These are phyloP conservation scores for Ceratothoa steindachneri DNA, from an alignment of 2,888 invertebrate species.

Conservation along the genomic window DNA sequence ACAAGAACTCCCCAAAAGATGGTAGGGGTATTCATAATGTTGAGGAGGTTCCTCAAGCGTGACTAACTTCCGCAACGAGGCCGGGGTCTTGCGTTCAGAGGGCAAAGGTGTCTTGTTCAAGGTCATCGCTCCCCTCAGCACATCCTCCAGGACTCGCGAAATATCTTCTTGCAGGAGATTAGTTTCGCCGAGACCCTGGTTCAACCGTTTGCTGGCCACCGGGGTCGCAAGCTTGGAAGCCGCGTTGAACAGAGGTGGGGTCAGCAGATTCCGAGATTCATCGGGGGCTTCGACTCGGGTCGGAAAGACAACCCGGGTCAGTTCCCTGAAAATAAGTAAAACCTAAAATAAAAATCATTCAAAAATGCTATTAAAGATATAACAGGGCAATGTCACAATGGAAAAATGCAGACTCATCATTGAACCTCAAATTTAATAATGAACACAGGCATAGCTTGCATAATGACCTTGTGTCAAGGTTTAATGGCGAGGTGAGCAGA, in stretches of 20 bases:
- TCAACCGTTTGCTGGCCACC: background rate
- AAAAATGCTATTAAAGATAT: too few species aligned
- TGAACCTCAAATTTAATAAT: too few species aligned
- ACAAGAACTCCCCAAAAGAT: too few species aligned
- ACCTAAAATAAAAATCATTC: background rate
- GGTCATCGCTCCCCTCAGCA: background rate
- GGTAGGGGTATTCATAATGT: too few species aligned
- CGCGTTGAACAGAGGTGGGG: slow-evolving; percentile 14
- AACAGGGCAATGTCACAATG: too few species aligned
- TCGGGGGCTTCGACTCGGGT: slow-evolving; percentile 1
- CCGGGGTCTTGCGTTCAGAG: background rate
- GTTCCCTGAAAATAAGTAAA: slow-evolving; percentile 10
- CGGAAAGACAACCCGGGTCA: slow-evolving; percentile 29
- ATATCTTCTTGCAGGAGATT: slow-evolving; percentile 1
- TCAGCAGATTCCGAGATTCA: background rate
- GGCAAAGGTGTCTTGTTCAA: background rate
- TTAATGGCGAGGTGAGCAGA: too few species aligned
- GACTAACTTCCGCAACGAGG: too few species aligned
- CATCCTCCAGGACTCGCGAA: slow-evolving; percentile 11
- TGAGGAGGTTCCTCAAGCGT: too few species aligned
- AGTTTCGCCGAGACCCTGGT: background rate
- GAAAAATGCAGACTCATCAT: too few species aligned
- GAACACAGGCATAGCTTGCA: too few species aligned
- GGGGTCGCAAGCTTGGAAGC: background rate
- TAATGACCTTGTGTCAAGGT: too few species aligned